phyloP scores from a whole-genome alignment of 2,797 vertebrate species.

The Champsocephalus esox region DNA sequence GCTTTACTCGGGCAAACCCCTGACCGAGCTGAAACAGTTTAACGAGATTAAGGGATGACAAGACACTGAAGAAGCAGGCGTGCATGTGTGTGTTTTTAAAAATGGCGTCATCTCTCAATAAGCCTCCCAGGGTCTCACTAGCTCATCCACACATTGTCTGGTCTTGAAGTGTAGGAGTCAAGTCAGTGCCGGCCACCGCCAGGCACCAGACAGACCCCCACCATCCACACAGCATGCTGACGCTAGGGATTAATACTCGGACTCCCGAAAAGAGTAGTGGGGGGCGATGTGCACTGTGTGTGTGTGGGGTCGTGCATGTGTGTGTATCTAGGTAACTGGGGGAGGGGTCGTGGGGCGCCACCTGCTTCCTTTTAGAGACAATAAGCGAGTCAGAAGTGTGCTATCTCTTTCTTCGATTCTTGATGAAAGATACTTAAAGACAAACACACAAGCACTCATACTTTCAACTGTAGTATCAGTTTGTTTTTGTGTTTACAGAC shows the following conservation, averaged over 20 bases:
- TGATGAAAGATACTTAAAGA: neutral
- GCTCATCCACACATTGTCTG: conserved; percentile 36
- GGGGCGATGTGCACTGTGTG: conserved; percentile 38
- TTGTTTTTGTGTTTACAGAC: neutral
- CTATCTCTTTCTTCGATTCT: conserved; percentile 28
- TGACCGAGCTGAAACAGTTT: conserved; percentile 78
- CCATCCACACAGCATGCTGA: conserved; percentile 80
- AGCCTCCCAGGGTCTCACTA: conserved; percentile 35
- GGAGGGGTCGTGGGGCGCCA: conserved; percentile 74
- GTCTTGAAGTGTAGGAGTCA: conserved; percentile 73
- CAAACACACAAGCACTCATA: conserved; percentile 5
- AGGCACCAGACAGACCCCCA: conserved; percentile 83
- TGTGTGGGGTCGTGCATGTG: conserved; percentile 3
- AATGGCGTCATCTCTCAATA: conserved; percentile 75
- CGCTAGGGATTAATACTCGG: conserved; percentile 80
- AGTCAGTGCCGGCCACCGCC: conserved; percentile 76
- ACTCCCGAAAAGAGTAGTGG: conserved; percentile 58
- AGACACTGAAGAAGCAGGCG: conserved; percentile 56
- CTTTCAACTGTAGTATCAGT: neutral
- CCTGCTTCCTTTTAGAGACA: conserved; percentile 83
- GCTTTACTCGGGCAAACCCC: conserved; percentile 65
- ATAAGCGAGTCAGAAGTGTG: conserved; percentile 55
- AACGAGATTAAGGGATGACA: conserved; percentile 83
- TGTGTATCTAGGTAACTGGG: conserved; percentile 66
- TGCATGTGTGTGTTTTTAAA: conserved; percentile 64